phyloP scores from a whole-genome alignment of 2,888 invertebrate genomes.

The Trichacis sp. region DNA sequence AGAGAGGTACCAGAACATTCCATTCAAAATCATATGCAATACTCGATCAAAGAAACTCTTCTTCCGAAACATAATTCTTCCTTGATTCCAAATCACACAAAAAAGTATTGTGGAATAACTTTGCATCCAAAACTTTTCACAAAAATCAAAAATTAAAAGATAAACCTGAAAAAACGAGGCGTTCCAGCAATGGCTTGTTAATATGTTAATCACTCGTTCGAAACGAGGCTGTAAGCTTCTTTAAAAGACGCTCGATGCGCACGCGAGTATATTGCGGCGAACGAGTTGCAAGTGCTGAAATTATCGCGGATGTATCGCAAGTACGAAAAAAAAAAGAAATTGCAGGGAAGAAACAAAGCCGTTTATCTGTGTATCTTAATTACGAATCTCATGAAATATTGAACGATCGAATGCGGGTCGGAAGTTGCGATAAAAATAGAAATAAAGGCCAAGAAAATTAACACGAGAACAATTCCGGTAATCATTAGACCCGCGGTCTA shows the following conservation, averaged over 20 bases:
- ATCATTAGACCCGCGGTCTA: slow-evolving; percentile 20
- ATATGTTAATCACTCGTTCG: slow-evolving; percentile 44
- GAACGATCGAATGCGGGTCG: slow-evolving; percentile 2
- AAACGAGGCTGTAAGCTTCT: slow-evolving; percentile 42
- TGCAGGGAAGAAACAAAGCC: not conserved
- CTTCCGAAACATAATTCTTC: too few species aligned
- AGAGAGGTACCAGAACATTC: too few species aligned
- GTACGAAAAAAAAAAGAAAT: slow-evolving; percentile 4
- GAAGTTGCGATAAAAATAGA: slow-evolving; percentile 29
- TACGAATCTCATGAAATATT: not conserved
- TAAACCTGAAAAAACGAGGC: slow-evolving; percentile 29
- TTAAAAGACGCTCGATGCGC: slow-evolving; percentile 41
- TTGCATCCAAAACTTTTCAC: too few species aligned
- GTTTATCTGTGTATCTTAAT: not conserved
- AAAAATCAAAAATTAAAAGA: slow-evolving; percentile 33
- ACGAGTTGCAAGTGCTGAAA: slow-evolving; percentile 20
- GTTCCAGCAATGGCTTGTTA: slow-evolving; percentile 31
- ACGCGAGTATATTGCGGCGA: slow-evolving; percentile 42
- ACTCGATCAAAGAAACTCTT: too few species aligned
- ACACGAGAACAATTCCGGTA: too few species aligned
- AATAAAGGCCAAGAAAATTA: too few species aligned
- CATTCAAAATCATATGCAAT: too few species aligned
- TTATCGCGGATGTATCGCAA: slow-evolving; percentile 38
- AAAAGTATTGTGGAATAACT: too few species aligned
- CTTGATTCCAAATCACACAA: too few species aligned